phyloP scores from a whole-genome alignment of 1,140 invertebrate genomes.

The Cryptotermes secundus region DNA sequence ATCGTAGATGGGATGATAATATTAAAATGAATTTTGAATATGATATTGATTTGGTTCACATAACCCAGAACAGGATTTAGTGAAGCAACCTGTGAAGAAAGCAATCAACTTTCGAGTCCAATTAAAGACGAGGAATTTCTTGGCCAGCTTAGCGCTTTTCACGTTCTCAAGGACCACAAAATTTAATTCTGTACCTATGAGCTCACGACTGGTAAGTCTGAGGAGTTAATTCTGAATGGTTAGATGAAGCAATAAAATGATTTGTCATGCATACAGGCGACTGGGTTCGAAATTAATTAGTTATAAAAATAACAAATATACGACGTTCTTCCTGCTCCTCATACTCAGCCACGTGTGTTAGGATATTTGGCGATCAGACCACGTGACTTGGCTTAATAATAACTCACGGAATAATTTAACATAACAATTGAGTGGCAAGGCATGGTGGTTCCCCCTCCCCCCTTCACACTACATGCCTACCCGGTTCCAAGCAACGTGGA shows the following conservation, averaged over 20 bases:
- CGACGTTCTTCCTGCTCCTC: background rate
- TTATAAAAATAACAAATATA: background rate
- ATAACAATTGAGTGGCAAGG: background rate
- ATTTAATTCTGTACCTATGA: too few relatives aligned
- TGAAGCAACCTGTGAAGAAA: too few relatives aligned
- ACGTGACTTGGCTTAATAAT: background rate
- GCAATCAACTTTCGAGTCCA: too few relatives aligned
- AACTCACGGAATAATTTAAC: background rate
- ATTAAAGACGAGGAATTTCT: too few relatives aligned
- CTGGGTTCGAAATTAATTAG: background rate
- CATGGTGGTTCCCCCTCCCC: background rate
- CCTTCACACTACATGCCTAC: background rate
- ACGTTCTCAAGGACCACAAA: too few relatives aligned
- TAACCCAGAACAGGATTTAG: too few relatives aligned
- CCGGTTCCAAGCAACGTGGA: background rate
- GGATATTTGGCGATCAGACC: background rate
- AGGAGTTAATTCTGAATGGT: background rate
- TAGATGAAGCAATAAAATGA: background rate
- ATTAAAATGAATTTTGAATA: too few relatives aligned
- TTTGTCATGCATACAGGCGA: background rate
- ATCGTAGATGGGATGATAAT: too few relatives aligned
- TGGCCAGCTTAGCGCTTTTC: too few relatives aligned
- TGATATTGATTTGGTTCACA: too few relatives aligned
- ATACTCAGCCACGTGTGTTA: background rate
- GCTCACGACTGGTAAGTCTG: too few relatives aligned